These are phyloP conservation scores for Gobio gobio DNA, from an alignment of 2,113 vertebrate genomes.

Conservation along the genomic window DNA sequence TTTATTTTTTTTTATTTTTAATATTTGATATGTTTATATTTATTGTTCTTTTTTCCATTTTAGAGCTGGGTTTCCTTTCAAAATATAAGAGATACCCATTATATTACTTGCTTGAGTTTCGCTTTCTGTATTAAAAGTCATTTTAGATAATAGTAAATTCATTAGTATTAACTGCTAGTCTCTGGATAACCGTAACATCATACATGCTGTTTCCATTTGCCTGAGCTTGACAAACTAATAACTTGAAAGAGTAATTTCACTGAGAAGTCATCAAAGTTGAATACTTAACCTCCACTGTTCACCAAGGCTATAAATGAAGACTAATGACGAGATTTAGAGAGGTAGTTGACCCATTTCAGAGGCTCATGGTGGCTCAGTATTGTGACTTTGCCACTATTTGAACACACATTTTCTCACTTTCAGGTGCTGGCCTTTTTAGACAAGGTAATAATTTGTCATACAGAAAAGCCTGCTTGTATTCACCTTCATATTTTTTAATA, in stretches of 20 bases:
- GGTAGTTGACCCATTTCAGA: background rate
- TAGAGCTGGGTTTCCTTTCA: background rate
- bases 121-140: background rate
- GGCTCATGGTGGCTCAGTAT: conserved; percentile 39
- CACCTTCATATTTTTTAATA: conserved; percentile 12
- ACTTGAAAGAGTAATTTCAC: background rate
- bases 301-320: conserved; percentile 7
- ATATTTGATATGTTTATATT: background rate
- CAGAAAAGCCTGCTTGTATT: conserved; percentile 51
- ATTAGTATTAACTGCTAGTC: conserved; percentile 1
- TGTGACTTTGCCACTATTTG: conserved; percentile 50
- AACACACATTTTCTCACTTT: conserved; percentile 61
- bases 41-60: background rate
- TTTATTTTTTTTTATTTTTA: no score
- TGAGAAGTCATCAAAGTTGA: background rate
- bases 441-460: conserved; percentile 58
- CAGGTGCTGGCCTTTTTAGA: conserved; percentile 63
- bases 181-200: conserved; percentile 3
- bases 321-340: background rate
- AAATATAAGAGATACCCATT: background rate
- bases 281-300: background rate
- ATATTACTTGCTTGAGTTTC: background rate
- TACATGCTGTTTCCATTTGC: conserved; percentile 19
- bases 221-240: conserved; percentile 24
- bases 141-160: background rate